Evolutionary conservation across 2,113 vertebrate genomes (phyloP), one percentile per base, ranked within the genome.

Genomic region (Rafetus swinhoei): DNA sequence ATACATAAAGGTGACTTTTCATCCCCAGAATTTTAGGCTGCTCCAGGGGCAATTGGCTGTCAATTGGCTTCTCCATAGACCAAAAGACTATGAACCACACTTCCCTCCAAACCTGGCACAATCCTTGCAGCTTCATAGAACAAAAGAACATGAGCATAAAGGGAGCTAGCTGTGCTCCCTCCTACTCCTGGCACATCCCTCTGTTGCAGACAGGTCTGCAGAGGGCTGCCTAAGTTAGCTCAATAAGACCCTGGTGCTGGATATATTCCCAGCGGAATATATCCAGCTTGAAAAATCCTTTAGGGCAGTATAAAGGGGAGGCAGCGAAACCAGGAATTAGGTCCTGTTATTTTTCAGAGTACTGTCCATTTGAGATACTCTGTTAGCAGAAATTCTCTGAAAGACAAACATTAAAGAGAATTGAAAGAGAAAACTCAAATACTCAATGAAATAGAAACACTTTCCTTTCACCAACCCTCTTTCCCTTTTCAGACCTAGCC

Each of bases 1-100:
- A 35, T 0, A 3, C 6, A 8, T 11, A 74, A 25, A 69, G 45
- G 10, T 39, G 54, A 24, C 1, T 4, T 56, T 50, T 39, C 18
- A 59, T 1, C 9, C 16, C 1, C 18, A 22, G 18, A 22, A 54
- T 65, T 7, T 56, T 3, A 11, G 59, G 24, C 14, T 27, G 57
- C 76, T n/a, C 3, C 81, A 85, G 80, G 29, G 45, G 21, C 22
- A 52, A 35, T 45, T 45, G 13, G 2, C 5, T 25, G 8, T 25
- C 76, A 84, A 59, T 45, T 12, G 9, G 32, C 15, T 18, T 39
- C 24, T 1, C 5, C 4, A 19, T 1, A 0, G 85, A 53, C 15
- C 3, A 3, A 50, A 32, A 7, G 12, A 4, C 60, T 2, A 2
- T 18, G 25, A 13, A 7, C 3, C 10, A 54, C 53, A 54, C 53